These are phyloP conservation scores for Drosophila paramelanica DNA, from an alignment of 2,888 invertebrate species.

Conservation along the genomic window DNA sequence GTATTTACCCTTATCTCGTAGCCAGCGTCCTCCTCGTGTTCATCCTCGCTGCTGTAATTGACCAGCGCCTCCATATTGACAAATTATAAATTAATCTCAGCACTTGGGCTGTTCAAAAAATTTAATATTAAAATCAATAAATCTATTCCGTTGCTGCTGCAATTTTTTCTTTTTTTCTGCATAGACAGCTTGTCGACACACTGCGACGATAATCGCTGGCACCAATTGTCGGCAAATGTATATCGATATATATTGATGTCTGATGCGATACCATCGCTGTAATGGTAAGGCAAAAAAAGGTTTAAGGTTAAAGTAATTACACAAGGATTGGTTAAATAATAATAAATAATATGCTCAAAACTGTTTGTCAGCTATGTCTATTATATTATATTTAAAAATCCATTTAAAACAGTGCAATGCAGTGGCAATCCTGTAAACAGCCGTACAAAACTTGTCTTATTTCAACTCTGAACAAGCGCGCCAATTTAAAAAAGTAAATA, in stretches of 20 bases:
- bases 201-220: neutral
- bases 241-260: neutral
- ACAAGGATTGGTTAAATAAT: too few relatives aligned
- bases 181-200: slow-evolving; percentile 20
- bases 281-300: neutral
- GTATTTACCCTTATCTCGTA: slow-evolving; percentile 83
- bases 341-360: too few relatives aligned
- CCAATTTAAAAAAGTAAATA: slow-evolving; percentile 5
- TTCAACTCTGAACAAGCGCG: slow-evolving; percentile 11
- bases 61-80: slow-evolving; percentile 90
- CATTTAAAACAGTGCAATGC: too few relatives aligned
- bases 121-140: slow-evolving; percentile 52
- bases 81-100: slow-evolving; percentile 12
- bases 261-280: neutral
- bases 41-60: slow-evolving; percentile 92
- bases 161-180: slow-evolving; percentile 26
- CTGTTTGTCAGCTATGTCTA: too few relatives aligned
- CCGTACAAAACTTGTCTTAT: neutral
- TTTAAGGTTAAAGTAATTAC: too few relatives aligned
- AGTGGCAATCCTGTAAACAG: too few relatives aligned
- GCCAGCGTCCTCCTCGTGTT: slow-evolving; percentile 86
- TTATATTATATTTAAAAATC: too few relatives aligned
- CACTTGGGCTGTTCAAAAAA: slow-evolving; percentile 7
- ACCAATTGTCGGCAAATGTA: neutral
- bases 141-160: slow-evolving; percentile 42